Conservation (phyloP, 2,113 vertebrate genomes). For the Scalopus aquaticus region DNA sequence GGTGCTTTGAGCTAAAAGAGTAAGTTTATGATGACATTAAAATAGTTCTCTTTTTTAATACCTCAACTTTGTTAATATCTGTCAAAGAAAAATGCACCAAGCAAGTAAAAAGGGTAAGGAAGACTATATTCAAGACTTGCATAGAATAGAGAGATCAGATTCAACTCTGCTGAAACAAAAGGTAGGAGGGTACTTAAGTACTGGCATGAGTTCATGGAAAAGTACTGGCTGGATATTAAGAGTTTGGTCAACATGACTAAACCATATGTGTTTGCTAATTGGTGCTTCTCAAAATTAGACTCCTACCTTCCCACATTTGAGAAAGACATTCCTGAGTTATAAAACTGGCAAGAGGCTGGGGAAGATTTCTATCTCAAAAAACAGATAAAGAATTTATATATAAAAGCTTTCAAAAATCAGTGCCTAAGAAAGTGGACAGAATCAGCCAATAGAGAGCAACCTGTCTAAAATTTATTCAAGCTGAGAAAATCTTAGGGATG, state of each 20-base stretch:
- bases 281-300: not conserved
- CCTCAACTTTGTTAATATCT: slow-evolving; percentile 34
- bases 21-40: slow-evolving; percentile 68
- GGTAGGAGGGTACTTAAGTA: not conserved
- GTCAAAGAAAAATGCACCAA: not conserved
- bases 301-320: not conserved
- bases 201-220: not conserved
- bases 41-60: not conserved
- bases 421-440: not conserved
- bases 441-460: not conserved
- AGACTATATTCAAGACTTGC: not conserved
- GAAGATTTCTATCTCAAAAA: not conserved
- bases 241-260: not conserved
- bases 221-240: not conserved
- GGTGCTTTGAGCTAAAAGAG: slow-evolving; percentile 65
- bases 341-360: not conserved
- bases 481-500: not conserved
- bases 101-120: not conserved
- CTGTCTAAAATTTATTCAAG: not conserved
- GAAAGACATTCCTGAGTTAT: not conserved
- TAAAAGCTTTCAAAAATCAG: not conserved
- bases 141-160: not conserved
- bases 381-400: not conserved
- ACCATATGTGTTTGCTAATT: not conserved
- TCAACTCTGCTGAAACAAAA: not conserved